phyloP scores from a whole-genome alignment of 2,888 invertebrate genomes.

The Brenthis ino region DNA sequence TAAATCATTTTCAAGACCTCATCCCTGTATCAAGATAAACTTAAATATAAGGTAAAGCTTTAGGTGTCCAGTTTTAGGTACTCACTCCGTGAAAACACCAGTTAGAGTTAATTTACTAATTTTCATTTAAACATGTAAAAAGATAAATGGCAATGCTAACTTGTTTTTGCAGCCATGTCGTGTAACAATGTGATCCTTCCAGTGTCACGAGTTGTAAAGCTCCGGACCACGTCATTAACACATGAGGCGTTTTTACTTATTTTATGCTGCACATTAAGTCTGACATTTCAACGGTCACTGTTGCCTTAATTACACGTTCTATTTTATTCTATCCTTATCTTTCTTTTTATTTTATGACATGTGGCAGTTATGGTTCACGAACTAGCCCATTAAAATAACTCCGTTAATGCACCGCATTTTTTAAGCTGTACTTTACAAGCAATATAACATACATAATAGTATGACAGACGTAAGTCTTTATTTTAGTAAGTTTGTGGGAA shows the following conservation, averaged over 20 bases:
- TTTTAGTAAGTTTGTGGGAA: no score
- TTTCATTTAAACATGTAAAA: constrained; percentile 6
- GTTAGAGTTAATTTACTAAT: not conserved
- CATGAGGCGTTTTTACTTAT: constrained; percentile 55
- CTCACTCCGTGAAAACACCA: not conserved
- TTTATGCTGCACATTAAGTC: constrained; percentile 56
- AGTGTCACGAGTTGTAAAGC: constrained; percentile 34
- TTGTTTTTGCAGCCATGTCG: constrained; percentile 23
- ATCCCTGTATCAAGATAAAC: constrained; percentile 26
- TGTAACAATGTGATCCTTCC: constrained; percentile 22
- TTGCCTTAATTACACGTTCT: constrained; percentile 57
- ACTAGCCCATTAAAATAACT: constrained; percentile 28
- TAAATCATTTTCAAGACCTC: constrained; percentile 56
- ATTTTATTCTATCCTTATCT: constrained; percentile 43
- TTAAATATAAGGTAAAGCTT: constrained; percentile 2
- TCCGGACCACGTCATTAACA: constrained; percentile 42
- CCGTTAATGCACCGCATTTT: constrained; percentile 24
- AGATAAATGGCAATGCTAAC: constrained; percentile 23
- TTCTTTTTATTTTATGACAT: constrained; percentile 37
- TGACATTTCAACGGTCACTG: constrained; percentile 70
- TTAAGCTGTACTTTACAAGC: constrained; percentile 7
- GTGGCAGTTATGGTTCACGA: constrained; percentile 26
- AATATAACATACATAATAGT: not conserved
- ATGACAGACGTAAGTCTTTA: no score
- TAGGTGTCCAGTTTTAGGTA: not conserved